Base-by-base conservation (phyloP, 2,113 vertebrate genomes). In the Lontra canadensis region DNA sequence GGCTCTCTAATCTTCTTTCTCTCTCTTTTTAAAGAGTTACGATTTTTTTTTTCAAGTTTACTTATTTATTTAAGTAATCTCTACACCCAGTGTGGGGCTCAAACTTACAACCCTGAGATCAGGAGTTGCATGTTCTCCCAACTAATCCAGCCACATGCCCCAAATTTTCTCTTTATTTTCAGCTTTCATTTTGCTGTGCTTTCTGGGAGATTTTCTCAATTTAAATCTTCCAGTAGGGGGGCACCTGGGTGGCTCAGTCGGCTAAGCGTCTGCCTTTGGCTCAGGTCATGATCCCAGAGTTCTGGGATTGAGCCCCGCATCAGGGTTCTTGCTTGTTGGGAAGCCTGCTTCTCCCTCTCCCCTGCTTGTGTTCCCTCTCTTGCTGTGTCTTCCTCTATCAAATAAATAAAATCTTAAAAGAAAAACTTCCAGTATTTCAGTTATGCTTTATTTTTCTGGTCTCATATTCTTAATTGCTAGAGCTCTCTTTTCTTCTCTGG, bases 1-100 rank as follows among this genome's bases (percentile, higher is more conserved):
- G 71, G n/a, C 83, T 91, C 59, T 96, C 78, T 88, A 3, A 34
- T 92, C 95, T 97, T 93, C 25, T 80, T 69, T 21, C 49, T 52
- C 13, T 88, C 71, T 42, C 67, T 71, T 47, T 69, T 69, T n/a
- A 20, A 18, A 76, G 73, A 76, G 42, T 76, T 44, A 7, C 4
- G 44, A 25, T 42, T 78, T 71, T 71, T 67, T 76, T 76, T 76
- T 76, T 47, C 7, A 44, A 74, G 39, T 36, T 34, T 65, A 61
- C 59, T 25, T 29, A 39, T 6, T 73, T 74, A 76, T 5, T 47
- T 78, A 76, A 76, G 42, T 76, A 76, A 78, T 78, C 74, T 47
- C 26, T 78, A 47, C 9, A 31, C 74, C 42, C 42, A 29, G 0
- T 78, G 15, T 78, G 42, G 14, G 74, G 26, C 26, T 78, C 42